Conservation (phyloP, 2,113 vertebrate species). For the Perca flavescens region DNA sequence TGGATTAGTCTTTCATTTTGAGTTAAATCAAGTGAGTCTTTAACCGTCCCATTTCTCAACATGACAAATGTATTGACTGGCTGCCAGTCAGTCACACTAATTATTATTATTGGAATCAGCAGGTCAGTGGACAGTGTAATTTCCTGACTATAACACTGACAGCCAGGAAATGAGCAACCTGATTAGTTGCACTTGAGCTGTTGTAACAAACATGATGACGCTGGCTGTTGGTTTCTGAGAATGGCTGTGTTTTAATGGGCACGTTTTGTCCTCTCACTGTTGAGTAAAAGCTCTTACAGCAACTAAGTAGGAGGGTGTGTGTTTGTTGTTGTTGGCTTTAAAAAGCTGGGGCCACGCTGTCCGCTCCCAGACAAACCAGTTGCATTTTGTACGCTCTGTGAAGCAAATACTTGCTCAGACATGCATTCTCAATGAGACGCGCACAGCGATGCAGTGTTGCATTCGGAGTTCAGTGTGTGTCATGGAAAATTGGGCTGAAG, state of each 20-base stretch:
- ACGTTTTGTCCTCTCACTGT: slow-evolving; percentile 13
- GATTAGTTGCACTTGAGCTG: slow-evolving; percentile 53
- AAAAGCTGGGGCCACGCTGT: background rate
- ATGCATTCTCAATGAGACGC: slow-evolving; percentile 42
- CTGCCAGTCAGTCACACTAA: background rate
- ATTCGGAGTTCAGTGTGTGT: slow-evolving; percentile 78
- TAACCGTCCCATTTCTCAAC: background rate
- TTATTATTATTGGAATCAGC: background rate
- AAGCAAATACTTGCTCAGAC: slow-evolving; percentile 69
- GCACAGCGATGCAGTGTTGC: slow-evolving; percentile 56
- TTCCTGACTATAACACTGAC: slow-evolving; percentile 41
- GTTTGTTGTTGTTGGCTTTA: slow-evolving; percentile 15
- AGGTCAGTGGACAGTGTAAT: slow-evolving; percentile 26
- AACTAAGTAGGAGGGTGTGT: slow-evolving; percentile 20
- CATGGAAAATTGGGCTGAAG: slow-evolving; percentile 89
- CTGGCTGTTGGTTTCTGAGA: slow-evolving; percentile 47
- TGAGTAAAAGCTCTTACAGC: slow-evolving; percentile 13
- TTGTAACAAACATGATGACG: slow-evolving; percentile 52
- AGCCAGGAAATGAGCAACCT: slow-evolving; percentile 66
- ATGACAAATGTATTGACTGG: background rate
- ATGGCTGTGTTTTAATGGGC: slow-evolving; percentile 29
- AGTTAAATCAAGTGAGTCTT: background rate
- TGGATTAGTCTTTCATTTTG: too few species aligned
- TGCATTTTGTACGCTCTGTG: slow-evolving; percentile 38
- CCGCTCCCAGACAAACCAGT: slow-evolving; percentile 57